Conservation (phyloP, 1,140 invertebrate genomes). For the Mylabris phalerata region DNA sequence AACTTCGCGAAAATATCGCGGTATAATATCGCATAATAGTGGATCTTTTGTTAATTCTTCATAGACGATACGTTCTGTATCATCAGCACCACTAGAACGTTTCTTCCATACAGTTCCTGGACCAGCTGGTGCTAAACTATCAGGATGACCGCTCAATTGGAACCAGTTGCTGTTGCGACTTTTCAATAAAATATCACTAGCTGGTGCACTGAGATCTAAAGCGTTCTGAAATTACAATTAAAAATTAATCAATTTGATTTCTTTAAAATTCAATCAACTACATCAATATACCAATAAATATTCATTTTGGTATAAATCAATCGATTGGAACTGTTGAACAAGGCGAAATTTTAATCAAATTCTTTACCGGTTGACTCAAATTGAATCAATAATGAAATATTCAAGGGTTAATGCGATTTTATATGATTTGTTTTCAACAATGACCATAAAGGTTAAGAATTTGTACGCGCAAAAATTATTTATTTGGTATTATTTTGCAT, state of each 20-base stretch:
- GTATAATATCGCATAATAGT: constrained; percentile 68
- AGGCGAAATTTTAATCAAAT: no score
- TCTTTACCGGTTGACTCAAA: no score
- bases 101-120: constrained; percentile 93
- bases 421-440: background rate
- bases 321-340: no score
- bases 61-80: constrained; percentile 75
- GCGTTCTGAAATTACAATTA: constrained; percentile 69
- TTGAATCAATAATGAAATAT: no score
- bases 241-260: background rate
- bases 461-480: background rate
- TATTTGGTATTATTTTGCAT: background rate
- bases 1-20: constrained; percentile 80
- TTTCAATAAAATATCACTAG: constrained; percentile 78
- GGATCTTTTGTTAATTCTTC: constrained; percentile 71
- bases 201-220: constrained; percentile 84
- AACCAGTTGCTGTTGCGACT: constrained; percentile 70
- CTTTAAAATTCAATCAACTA: background rate
- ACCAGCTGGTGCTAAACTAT: constrained; percentile 86
- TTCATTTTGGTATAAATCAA: no score
- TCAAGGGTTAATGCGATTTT: no score
- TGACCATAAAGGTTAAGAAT: background rate
- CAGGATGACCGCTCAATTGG: constrained; percentile 88
- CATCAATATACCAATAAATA: no score
- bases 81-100: constrained; percentile 60